phyloP scores from a whole-genome alignment of 1,140 invertebrate genomes.

The Paralvinella palmiformis region DNA sequence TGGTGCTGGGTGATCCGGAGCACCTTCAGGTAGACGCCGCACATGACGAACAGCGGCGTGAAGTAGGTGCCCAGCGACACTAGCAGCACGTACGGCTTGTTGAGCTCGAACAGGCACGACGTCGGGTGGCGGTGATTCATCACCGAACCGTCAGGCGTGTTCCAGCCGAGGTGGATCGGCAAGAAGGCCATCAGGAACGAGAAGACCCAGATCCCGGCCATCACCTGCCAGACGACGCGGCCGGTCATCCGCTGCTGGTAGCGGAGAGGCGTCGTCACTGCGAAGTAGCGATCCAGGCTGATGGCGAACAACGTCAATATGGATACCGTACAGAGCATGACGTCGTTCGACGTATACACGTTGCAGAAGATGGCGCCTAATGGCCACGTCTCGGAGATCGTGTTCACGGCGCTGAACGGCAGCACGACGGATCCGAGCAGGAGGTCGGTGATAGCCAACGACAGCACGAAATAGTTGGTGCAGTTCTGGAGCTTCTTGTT shows the following conservation, averaged over 20 bases:
- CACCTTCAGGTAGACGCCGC: slow-evolving; percentile 37
- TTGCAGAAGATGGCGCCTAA: slow-evolving; percentile 19
- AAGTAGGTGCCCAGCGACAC: slow-evolving; percentile 21
- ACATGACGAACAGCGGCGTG: slow-evolving; percentile 37
- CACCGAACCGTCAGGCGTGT: slow-evolving; percentile 9
- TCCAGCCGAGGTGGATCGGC: slow-evolving; percentile 20
- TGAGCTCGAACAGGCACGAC: slow-evolving; percentile 10
- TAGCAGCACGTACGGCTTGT: slow-evolving; percentile 16
- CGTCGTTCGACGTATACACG: slow-evolving; percentile 13
- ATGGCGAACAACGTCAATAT: slow-evolving; percentile 18
- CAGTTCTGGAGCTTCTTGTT: slow-evolving; percentile 46
- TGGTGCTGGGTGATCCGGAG: slow-evolving; percentile 33
- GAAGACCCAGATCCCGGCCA: slow-evolving; percentile 18
- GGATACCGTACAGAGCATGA: slow-evolving; percentile 19
- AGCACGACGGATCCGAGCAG: slow-evolving; percentile 40
- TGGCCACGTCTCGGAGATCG: slow-evolving; percentile 7
- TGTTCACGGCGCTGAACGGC: slow-evolving; percentile 13
- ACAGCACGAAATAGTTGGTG: slow-evolving; percentile 52
- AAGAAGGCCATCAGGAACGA: slow-evolving; percentile 15
- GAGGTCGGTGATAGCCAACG: slow-evolving; percentile 50
- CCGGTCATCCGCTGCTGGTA: slow-evolving; percentile 7
- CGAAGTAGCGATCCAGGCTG: slow-evolving; percentile 14
- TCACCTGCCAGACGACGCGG: slow-evolving; percentile 10
- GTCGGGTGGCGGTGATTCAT: not conserved
- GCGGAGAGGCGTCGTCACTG: slow-evolving; percentile 5